Evolutionary conservation across 1,140 invertebrate genomes (phyloP).

Genomic region (Aradophagus sp.): DNA sequence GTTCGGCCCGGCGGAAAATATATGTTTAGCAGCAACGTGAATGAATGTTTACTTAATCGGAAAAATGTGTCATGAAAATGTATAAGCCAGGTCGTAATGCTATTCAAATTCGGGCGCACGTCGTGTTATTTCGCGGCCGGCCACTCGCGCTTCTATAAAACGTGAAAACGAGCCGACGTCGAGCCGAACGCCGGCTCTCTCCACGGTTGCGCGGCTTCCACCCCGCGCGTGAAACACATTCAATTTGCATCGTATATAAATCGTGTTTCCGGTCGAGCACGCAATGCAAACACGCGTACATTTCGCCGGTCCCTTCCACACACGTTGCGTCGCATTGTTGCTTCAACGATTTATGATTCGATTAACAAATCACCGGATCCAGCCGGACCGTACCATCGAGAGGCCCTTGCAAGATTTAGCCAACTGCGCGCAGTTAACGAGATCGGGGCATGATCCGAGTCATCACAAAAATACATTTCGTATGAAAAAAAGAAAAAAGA

Average conservation of each 20-base stretch:
- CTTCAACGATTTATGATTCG: slow-evolving; percentile 71
- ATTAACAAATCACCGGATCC: slow-evolving; percentile 69
- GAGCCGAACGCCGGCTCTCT: slow-evolving; percentile 41
- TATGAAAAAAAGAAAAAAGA: too few species aligned
- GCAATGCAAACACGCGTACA: slow-evolving; percentile 70
- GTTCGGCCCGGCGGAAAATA: neutral
- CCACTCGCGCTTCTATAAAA: slow-evolving; percentile 45
- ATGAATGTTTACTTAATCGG: slow-evolving; percentile 31
- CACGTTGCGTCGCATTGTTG: slow-evolving; percentile 64
- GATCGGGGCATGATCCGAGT: too few species aligned
- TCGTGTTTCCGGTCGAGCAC: slow-evolving; percentile 72
- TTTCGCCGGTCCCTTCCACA: slow-evolving; percentile 59
- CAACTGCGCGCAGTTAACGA: slow-evolving; percentile 56
- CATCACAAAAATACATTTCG: too few species aligned
- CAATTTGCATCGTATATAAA: slow-evolving; percentile 74
- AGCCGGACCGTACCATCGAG: slow-evolving; percentile 14
- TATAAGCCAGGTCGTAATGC: slow-evolving; percentile 21
- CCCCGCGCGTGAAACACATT: slow-evolving; percentile 62
- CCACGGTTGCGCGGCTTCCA: slow-evolving; percentile 43
- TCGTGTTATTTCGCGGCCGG: slow-evolving; percentile 41
- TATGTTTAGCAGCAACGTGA: slow-evolving; percentile 1
- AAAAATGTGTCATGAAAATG: slow-evolving; percentile 40
- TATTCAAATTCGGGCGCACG: slow-evolving; percentile 31
- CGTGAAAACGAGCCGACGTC: slow-evolving; percentile 38
- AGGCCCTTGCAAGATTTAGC: slow-evolving; percentile 65